Evolutionary conservation across 2,888 invertebrate species (phyloP).

Genomic region (Drosophila fulvimacula): DNA sequence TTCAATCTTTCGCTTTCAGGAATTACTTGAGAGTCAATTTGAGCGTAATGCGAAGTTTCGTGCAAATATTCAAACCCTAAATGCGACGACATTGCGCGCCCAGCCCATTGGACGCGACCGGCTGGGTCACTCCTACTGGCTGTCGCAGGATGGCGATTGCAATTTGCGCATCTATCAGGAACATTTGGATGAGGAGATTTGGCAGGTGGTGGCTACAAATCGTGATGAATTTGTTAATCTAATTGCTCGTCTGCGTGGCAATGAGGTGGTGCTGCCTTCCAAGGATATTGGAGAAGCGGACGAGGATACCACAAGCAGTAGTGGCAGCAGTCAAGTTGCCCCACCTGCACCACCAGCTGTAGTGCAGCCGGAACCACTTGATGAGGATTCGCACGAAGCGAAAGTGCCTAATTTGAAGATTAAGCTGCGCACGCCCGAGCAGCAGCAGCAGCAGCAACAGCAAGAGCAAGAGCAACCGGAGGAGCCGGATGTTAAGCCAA

Average conservation of each 20-base stretch:
- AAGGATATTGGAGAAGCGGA: constrained; percentile 87
- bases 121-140: constrained; percentile 96
- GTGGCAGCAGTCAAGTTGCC: constrained; percentile 84
- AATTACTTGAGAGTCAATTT: constrained; percentile 96
- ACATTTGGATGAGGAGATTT: constrained; percentile 97
- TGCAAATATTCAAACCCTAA: constrained; percentile 91
- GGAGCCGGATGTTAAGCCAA: constrained; percentile 45
- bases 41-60: constrained; percentile 97
- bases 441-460: constrained; percentile 36
- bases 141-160: constrained; percentile 94
- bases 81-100: constrained; percentile 92
- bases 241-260: constrained; percentile 90
- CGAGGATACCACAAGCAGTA: constrained; percentile 87
- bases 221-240: constrained; percentile 92
- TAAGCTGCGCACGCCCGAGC: constrained; percentile 71
- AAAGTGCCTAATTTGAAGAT: constrained; percentile 83
- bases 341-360: constrained; percentile 72
- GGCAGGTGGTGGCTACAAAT: constrained; percentile 95
- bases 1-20: constrained; percentile 86
- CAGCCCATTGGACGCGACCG: constrained; percentile 96
- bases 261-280: constrained; percentile 87
- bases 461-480: constrained; percentile 46
- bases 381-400: constrained; percentile 86
- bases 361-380: constrained; percentile 86
- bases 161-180: constrained; percentile 97